Base-by-base conservation (phyloP, 2,888 invertebrate species). In the Spilarctia lutea region DNA sequence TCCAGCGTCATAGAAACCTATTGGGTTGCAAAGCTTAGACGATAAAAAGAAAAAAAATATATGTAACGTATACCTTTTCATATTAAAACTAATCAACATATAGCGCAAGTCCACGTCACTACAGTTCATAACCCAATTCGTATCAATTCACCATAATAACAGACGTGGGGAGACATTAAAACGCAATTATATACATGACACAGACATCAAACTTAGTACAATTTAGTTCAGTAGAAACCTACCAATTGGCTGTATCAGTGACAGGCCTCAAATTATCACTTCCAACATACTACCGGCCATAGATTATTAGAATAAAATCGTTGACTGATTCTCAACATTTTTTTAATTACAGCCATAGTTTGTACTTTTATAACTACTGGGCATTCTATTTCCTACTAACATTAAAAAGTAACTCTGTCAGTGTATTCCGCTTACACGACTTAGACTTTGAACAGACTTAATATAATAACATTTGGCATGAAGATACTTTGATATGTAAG, bases 181-280 rank as follows among this genome's bases (percentile, higher is more conserved):
- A 76, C 56, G 42, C 78, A 81, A 85, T 85, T 85, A 80, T 72
- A 52, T 39, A 66, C 78, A 79, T 75, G 80, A 76, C 77, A 82
- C 66, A 79, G 76, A 76, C 73, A 77, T 81, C 84, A 81, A 80
- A 82, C 71, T 71, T 63, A 67, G 60, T 20, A 73, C 80, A 76
- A 84, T 82, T 56, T 81, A 84, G 65, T 77, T 24, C 52, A 76
- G 65, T 76, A 77, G 72, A 45, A 74, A 81, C 70, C 74, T 71
- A 73, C 48, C 74, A 75, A 74, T 73, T 74, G 66, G 35, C 70
- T 76, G 48, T 77, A 72, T 75, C 74, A 67, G 68, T 72, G 52
- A 72, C 65, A 67, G 67, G 39, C 35, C 67, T 72, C 67, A 72
- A 73, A 77, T 77, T 77, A 77, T 74, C 72, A 75, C 74, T 65